Evolutionary conservation across 2,797 vertebrate genomes (phyloP), one percentile per base, ranked within the genome.

Genomic region (Arnoldichthys spilopterus): DNA sequence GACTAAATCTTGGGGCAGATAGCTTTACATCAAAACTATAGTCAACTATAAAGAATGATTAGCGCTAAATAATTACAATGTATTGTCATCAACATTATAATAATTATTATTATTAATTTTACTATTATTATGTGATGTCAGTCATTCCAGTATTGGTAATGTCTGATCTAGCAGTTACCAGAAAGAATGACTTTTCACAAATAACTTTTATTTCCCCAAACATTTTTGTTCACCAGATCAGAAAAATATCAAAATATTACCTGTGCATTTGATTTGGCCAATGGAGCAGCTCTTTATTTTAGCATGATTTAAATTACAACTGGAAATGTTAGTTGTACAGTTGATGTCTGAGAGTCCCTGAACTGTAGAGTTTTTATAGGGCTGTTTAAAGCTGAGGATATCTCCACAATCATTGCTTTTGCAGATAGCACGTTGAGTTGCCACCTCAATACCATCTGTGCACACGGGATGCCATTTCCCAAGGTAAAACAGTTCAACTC

Each of bases 371-470:
- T 6, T 0, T 0, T 18, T 20, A 49, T 1, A 43, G 1, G 0
- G 1, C 6, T 2, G 5, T 0, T 1, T 1, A 2, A 37, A 34
- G 22, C 0, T n/a, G 2, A 40, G 0, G 9, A 61, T 1, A 0
- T 0, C 0, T 1, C 90, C 91, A 64, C 93, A 94, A 0, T 54
- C 0, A 16, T 84, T 4, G 28, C 73, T 34, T 0, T 0, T 0
- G 71, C 93, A 94, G 72, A 93, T 74, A 28, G 8, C 0, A 0
- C 85, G 11, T 16, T 2, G n/a, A 20, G 32, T 34, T 0, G 0
- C 0, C 1, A 6, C 0, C 3, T 7, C 0, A 0, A 91, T 69
- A 34, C 51, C 54, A 0, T 24, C 0, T 0, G 0, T 0, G 11
- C 88, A 89, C 43, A 92, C 61, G 0, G 84, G 82, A 0, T 43